Base-by-base conservation (phyloP, 1,140 invertebrate genomes). In the Stegodyphus dumicola region DNA sequence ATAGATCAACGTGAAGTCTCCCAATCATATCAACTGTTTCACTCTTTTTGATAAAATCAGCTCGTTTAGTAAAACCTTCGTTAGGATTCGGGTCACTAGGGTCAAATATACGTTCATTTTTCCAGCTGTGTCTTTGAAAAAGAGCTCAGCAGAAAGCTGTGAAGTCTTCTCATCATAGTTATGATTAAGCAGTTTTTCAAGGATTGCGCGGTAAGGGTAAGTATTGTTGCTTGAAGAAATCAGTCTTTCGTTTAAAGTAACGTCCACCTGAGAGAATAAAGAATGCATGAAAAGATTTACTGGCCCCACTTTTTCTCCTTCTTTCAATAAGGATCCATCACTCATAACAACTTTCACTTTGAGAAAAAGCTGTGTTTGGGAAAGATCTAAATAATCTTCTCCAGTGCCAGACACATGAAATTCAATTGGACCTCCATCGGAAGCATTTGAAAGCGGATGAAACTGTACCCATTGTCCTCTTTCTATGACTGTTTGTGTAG, bases 391-490 rank as follows among this genome's bases (percentile, higher is more conserved):
- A 66, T 77, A 77, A 65, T 66, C 60, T 13, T 77, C 76, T 33
- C 56, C 56, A n/a, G 7, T 65, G 7, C 76, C 56, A 11, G 76
- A 66, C 6, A 77, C 18, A 7, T 10, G 7, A 17, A 77, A 65
- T 77, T 77, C 76, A 18, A 77, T 48, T 10, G 76, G 76, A 7
- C 10, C 76, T 66, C 76, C 64, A 33, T 66, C 60, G 9, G 56
- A 7, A 3, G 65, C 52, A 51, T 77, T 49, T 13, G 76, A 9
- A 13, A 77, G 9, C 7, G 49, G 56, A 51, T 65, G 64, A 66
- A 48, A 77, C 49, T 77, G 18, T 7, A 51, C 15, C 76, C 76
- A 77, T 11, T 77, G 17, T n/a, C 76, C 5, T 33, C 48, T 66
- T 77, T 77, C 64, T 48, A 64, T 66, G 15, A 64, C 64, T 33